phyloP scores from a whole-genome alignment of 1,140 invertebrate genomes.

The Penaeus japonicus region DNA sequence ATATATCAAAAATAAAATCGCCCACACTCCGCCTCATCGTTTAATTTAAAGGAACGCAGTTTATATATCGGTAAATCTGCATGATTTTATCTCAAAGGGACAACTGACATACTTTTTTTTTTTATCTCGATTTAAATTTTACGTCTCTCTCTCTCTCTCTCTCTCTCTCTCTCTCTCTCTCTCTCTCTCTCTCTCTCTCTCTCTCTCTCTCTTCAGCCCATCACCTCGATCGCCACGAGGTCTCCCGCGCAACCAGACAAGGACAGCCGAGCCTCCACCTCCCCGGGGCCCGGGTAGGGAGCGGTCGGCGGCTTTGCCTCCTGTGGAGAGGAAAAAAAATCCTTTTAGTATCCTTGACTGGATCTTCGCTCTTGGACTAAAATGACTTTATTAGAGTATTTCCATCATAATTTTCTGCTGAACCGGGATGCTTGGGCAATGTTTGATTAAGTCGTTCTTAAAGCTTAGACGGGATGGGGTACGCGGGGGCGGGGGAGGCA shows the following conservation, averaged over 20 bases:
- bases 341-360: not conserved
- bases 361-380: not conserved
- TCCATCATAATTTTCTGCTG: not conserved
- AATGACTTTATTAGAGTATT: too few species aligned
- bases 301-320: not conserved
- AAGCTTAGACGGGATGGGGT: not conserved
- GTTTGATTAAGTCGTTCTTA: not conserved
- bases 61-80: too few species aligned
- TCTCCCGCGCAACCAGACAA: conserved; percentile 31
- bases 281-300: not conserved
- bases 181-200: too few species aligned
- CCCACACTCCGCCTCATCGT: too few species aligned
- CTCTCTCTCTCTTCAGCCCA: not conserved
- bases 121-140: too few species aligned
- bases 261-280: not conserved
- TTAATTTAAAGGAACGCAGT: too few species aligned
- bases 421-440: not conserved
- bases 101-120: too few species aligned
- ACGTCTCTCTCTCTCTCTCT: too few species aligned
- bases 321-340: not conserved
- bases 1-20: too few species aligned
- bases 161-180: too few species aligned
- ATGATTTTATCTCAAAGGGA: too few species aligned
- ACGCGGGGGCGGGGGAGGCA: not conserved
- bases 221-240: not conserved